Evolutionary conservation across 2,888 invertebrate species (phyloP).

Genomic region (Phoronis australis): DNA sequence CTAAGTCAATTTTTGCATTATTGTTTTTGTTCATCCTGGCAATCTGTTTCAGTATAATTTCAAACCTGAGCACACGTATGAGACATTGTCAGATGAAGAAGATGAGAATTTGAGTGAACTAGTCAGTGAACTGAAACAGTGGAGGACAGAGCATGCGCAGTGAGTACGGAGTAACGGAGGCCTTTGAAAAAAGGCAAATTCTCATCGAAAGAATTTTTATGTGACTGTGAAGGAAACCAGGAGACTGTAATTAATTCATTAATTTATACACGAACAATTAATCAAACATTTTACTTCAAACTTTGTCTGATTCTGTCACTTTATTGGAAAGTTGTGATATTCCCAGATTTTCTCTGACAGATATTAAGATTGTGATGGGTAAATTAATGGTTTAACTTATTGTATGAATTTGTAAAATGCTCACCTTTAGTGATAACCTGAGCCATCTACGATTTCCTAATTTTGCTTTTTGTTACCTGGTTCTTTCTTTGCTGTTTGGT

Average conservation of each 20-base stretch:
- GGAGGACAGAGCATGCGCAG: conserved; percentile 41
- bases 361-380: too few relatives aligned
- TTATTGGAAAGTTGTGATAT: background rate
- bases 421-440: too few relatives aligned
- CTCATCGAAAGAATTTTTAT: background rate
- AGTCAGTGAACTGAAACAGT: conserved; percentile 37
- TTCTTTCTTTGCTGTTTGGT: too few relatives aligned
- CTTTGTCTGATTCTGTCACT: background rate
- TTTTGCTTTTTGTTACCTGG: too few relatives aligned
- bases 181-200: background rate
- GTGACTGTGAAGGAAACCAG: background rate
- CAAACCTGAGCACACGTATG: conserved; percentile 26
- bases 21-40: conserved; percentile 2
- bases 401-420: too few relatives aligned
- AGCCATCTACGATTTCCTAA: too few relatives aligned
- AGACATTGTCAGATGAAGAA: conserved; percentile 21
- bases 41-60: conserved; percentile 18
- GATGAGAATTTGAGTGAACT: conserved; percentile 28
- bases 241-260: too few relatives aligned
- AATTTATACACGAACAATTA: background rate
- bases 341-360: too few relatives aligned
- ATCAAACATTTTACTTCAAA: background rate
- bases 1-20: background rate
- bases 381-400: too few relatives aligned
- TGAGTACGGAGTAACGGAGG: conserved; percentile 12